These are phyloP conservation scores for Amiota minor DNA, from an alignment of 2,888 invertebrate genomes.

Conservation along the genomic window DNA sequence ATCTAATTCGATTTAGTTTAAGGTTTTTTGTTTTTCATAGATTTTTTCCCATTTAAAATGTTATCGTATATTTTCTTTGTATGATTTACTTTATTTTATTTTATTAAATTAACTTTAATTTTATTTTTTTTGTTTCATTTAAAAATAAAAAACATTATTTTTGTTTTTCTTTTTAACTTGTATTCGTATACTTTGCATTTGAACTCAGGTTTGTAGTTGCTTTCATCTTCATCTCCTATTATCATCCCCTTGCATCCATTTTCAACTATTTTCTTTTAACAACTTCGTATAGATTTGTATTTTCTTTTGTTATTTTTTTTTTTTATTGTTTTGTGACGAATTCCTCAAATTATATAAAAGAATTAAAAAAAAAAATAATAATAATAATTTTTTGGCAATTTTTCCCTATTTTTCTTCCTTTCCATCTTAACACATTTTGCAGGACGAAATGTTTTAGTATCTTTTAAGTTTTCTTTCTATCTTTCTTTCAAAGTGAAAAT, in stretches of 20 bases:
- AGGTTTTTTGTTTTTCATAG: conserved; percentile 42
- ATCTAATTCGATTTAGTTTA: conserved; percentile 41
- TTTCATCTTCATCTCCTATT: not conserved
- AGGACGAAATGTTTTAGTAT: conserved; percentile 36
- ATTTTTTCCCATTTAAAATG: conserved; percentile 58
- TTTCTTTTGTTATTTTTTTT: conserved; percentile 52
- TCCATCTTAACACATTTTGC: conserved; percentile 46
- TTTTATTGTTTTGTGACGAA: conserved; percentile 35
- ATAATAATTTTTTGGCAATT: conserved; percentile 60
- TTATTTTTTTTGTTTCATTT: not conserved
- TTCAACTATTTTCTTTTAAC: not conserved
- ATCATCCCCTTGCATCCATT: no score
- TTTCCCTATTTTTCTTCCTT: conserved; percentile 37
- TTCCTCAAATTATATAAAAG: conserved; percentile 33
- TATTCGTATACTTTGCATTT: conserved; percentile 74
- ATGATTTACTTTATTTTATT: conserved; percentile 45
- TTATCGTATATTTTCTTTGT: conserved; percentile 69
- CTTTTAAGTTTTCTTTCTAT: not conserved
- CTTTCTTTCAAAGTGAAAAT: conserved; percentile 20
- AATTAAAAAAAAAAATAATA: conserved; percentile 39
- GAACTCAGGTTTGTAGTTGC: conserved; percentile 71
- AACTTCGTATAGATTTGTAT: conserved; percentile 68
- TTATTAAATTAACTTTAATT: conserved; percentile 50
- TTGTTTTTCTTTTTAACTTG: conserved; percentile 51
- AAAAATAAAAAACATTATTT: conserved; percentile 54